Evolutionary conservation across 2,797 vertebrate species (phyloP).

Genomic region (Etheostoma perlongum): DNA sequence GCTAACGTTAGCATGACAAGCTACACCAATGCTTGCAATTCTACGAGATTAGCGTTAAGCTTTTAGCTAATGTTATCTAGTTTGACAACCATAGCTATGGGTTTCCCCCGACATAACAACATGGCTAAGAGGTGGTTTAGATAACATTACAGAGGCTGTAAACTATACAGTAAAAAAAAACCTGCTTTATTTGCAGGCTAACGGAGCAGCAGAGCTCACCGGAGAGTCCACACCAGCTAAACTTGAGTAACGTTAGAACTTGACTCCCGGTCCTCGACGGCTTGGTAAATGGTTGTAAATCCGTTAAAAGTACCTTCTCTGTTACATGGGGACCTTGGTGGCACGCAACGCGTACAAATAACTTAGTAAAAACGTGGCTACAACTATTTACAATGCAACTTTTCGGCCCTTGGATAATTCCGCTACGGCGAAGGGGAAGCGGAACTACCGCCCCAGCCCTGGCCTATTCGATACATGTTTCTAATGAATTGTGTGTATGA

Average conservation of each 20-base stretch:
- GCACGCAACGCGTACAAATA: constrained; percentile 11
- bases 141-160: neutral
- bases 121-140: neutral
- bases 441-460: constrained; percentile 83
- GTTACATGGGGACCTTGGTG: neutral
- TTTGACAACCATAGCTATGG: neutral
- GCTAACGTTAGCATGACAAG: constrained; percentile 69
- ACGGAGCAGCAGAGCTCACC: constrained; percentile 69
- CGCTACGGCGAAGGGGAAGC: constrained; percentile 84
- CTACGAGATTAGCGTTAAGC: neutral
- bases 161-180: neutral
- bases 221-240: constrained; percentile 66
- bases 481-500: constrained; percentile 53
- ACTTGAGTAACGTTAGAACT: constrained; percentile 60
- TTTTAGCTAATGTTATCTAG: neutral
- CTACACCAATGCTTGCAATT: constrained; percentile 28
- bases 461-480: constrained; percentile 43
- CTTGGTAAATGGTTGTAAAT: constrained; percentile 34
- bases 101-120: neutral
- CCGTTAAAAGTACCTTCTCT: constrained; percentile 43
- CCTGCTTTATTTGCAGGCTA: constrained; percentile 51
- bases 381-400: constrained; percentile 76
- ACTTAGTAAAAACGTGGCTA: constrained; percentile 26
- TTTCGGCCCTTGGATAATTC: constrained; percentile 73
- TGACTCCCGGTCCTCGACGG: constrained; percentile 48